phyloP scores from a whole-genome alignment of 2,113 vertebrate genomes.

The Eretmochelys imbricata region DNA sequence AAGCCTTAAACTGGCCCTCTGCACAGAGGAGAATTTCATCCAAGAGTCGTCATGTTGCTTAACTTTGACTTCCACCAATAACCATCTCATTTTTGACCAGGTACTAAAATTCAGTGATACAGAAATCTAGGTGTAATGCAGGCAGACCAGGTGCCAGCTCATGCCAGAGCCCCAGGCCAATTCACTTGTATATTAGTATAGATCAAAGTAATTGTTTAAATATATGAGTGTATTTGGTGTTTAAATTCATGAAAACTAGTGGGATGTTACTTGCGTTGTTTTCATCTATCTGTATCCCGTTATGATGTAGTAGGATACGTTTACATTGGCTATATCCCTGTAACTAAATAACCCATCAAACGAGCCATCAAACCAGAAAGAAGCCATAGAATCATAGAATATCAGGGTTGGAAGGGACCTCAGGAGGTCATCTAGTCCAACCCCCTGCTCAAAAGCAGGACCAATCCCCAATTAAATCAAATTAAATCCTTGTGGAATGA shows the following conservation, averaged over 20 bases:
- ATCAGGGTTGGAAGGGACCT: no score
- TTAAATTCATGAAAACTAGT: background rate
- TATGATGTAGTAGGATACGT: background rate
- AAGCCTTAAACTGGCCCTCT: background rate
- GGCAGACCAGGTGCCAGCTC: no score
- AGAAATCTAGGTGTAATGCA: background rate
- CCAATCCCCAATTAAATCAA: no score
- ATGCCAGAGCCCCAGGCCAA: background rate
- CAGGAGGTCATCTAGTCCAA: no score
- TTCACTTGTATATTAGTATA: background rate
- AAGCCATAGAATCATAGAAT: no score
- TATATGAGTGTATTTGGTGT: background rate
- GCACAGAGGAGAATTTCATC: background rate
- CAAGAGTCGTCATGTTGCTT: background rate
- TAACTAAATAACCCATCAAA: background rate
- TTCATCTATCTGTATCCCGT: background rate
- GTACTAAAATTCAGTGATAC: background rate
- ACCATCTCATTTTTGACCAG: background rate
- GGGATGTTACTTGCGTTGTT: background rate
- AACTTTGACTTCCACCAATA: background rate
- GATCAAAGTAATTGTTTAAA: no score
- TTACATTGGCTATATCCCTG: background rate
- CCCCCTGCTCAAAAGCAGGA: no score
- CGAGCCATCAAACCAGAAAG: background rate
- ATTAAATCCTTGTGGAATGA: background rate